phyloP scores from a whole-genome alignment of 2,113 vertebrate genomes.

The Barnardius zonarius region DNA sequence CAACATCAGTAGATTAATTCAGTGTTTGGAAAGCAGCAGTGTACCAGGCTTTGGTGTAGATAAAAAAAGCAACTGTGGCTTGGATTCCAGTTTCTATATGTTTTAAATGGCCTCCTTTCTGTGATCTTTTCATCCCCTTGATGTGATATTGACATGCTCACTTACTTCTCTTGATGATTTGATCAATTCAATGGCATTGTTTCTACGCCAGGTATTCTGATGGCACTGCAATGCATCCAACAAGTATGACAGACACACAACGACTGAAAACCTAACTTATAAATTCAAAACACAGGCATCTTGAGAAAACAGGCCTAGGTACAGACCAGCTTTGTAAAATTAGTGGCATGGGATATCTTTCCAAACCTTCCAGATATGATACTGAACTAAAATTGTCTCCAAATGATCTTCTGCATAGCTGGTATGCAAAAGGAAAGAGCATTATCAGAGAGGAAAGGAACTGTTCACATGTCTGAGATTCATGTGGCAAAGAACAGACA shows the following conservation, averaged over 20 bases:
- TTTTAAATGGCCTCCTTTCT: background rate
- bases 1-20: background rate
- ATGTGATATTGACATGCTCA: background rate
- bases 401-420: background rate
- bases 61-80: background rate
- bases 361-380: background rate
- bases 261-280: background rate
- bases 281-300: background rate
- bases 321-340: background rate
- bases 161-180: background rate
- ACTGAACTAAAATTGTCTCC: background rate
- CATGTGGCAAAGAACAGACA: background rate
- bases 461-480: background rate
- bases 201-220: background rate
- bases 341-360: background rate
- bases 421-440: background rate
- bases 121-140: background rate
- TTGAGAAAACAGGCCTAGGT: background rate
- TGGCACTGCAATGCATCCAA: background rate
- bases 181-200: background rate
- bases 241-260: background rate
- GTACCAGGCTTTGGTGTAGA: background rate
- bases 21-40: background rate
- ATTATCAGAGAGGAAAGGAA: background rate
- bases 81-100: background rate